These are phyloP conservation scores for Rhabdornis inornatus DNA, from an alignment of 2,113 vertebrate species.

Conservation along the genomic window DNA sequence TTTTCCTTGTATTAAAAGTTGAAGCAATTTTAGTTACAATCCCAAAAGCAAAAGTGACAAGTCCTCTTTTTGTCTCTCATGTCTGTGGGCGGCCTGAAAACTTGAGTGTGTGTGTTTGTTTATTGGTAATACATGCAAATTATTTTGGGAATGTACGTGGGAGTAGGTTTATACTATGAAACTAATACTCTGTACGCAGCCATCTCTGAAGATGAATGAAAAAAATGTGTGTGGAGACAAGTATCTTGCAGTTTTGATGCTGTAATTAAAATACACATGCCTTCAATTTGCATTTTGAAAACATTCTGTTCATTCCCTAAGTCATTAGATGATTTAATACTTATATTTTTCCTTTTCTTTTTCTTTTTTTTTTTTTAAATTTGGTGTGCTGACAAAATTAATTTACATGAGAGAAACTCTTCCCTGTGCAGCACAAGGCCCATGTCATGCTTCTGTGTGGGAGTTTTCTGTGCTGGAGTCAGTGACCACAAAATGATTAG, in stretches of 20 bases:
- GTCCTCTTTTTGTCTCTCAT: constrained; percentile 25
- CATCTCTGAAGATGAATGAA: constrained; percentile 39
- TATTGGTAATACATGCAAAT: constrained; percentile 60
- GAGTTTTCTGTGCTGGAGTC: neutral
- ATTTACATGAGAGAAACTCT: neutral
- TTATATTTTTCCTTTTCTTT: neutral
- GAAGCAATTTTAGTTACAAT: constrained; percentile 22
- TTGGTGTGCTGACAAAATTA: neutral
- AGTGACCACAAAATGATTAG: fast-evolving
- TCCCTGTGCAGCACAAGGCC: neutral
- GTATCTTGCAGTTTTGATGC: neutral
- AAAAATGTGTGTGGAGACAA: constrained; percentile 33
- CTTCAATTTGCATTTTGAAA: constrained; percentile 49
- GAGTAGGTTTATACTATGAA: constrained; percentile 52
- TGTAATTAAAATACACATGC: constrained; percentile 32
- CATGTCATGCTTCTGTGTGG: fast-evolving
- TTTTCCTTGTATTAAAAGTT: neutral
- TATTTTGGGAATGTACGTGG: constrained; percentile 73
- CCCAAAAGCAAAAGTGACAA: constrained; percentile 5
- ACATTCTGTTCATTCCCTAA: constrained; percentile 38
- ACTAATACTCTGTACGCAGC: constrained; percentile 17
- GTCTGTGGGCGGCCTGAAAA: constrained; percentile 40
- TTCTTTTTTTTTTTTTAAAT: neutral
- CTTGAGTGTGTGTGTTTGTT: neutral
- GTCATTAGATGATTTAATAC: neutral